Evolutionary conservation across 2,113 vertebrate species (phyloP).

Genomic region (Rhinopomastus cyanomelas): DNA sequence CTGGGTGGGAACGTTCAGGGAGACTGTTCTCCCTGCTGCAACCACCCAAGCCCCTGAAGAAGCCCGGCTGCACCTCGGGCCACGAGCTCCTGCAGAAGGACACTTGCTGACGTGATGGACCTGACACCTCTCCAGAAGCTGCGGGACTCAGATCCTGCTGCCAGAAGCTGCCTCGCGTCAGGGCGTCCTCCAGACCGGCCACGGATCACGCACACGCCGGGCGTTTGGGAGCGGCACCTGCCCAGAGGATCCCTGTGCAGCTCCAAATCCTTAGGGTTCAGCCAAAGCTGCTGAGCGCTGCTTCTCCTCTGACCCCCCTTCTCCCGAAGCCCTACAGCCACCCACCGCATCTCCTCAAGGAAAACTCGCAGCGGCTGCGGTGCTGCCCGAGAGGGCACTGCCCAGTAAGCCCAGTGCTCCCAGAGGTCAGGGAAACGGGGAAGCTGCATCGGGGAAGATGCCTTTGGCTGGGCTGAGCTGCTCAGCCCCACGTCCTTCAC

Average conservation of each 20-base stretch:
- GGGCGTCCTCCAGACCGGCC: neutral
- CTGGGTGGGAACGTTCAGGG: neutral
- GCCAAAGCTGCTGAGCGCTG: neutral
- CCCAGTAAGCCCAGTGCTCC: neutral
- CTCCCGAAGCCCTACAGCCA: neutral
- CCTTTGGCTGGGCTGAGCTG: neutral
- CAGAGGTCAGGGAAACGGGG: neutral
- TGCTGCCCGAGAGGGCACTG: neutral
- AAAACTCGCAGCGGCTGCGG: neutral
- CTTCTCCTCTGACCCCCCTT: neutral
- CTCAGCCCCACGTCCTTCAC: neutral
- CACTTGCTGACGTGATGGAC: neutral
- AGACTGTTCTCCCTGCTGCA: neutral
- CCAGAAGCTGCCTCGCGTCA: neutral
- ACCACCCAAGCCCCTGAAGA: neutral
- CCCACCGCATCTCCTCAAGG: neutral
- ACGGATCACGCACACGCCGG: accelerated
- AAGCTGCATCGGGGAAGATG: neutral
- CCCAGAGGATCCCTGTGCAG: neutral
- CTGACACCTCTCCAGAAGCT: accelerated
- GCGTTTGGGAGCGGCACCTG: neutral
- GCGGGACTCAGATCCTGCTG: neutral
- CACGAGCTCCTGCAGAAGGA: neutral
- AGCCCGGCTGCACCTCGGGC: neutral
- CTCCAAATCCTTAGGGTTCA: neutral